Base-by-base conservation (phyloP, 2,113 vertebrate species). In the Porphyrio hochstetteri region DNA sequence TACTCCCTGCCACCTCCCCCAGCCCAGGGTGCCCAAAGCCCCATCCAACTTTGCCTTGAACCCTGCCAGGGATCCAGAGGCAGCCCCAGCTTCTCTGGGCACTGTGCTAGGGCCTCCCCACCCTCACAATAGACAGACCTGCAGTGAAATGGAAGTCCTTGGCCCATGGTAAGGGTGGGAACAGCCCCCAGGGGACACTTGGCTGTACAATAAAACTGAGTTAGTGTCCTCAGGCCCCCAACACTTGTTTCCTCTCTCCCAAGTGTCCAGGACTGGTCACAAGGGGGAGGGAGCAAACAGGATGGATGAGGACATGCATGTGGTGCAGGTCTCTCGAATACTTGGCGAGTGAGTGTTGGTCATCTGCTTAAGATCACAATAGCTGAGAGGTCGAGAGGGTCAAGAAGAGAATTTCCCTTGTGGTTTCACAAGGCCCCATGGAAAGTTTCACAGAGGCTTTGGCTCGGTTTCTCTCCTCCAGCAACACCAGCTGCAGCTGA, bases 271-370 rank as follows among this genome's bases (percentile, higher is more conserved):
- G 31, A 12, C 40, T 57, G 67, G 60, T 42, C 27, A 31, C 11
- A 59, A 70, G 59, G 52, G 71, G 63, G 17, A 81, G 38, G 21
- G 38, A 55, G 25, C 38, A 86, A 42, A 44, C 14, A 40, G 65
- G n/a, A 36, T 28, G 36, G 21, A 24, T 65, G 76, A 27, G 35
- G 55, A 36, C 35, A 33, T 6, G 10, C 28, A 53, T 5, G 3
- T 36, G 8, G 36, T 36, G 33, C 2, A 1, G 20, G 25, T 28
- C 40, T 70, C 46, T 33, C 67, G 55, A 79, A 86, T 44, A 55
- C 10, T 9, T n/a, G 5, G 4, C 23, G 36, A 11, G 8, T 35
- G 56, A 68, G 4, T 1, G 0, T 16, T 50, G 40, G 31, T 24
- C 2, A 0, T 28, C 23, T 55, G 27, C 16, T 78, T 53, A 57